Base-by-base conservation (phyloP, 2,888 invertebrate genomes). In the Acleris holmiana region DNA sequence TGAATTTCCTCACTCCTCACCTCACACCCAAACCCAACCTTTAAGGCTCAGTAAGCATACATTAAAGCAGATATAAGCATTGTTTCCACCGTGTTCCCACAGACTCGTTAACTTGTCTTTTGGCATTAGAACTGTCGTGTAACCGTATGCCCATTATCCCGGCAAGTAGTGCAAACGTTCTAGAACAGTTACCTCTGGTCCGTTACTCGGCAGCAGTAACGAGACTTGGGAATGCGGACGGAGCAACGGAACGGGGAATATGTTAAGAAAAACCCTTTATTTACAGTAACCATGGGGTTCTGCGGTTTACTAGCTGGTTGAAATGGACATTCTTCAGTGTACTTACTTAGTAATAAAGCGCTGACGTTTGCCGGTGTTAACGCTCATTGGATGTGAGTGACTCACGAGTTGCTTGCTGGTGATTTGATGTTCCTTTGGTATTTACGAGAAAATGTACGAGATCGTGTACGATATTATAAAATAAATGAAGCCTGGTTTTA, bases 191-290 rank as follows among this genome's bases (percentile, higher is more conserved):
- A 79, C 76, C 75, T 77, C 65, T 67, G 44, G 21, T 80, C 86
- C 85, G 86, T 86, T 86, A 85, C 74, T 64, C 69, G 71, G 72
- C 41, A 15, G 72, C 44, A 44, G 68, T 68, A 62, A 66, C 67
- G 53, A 68, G 66, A 49, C 60, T 50, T 73, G 80, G 82, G 84
- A 83, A 84, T 81, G 82, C 80, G 80, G 79, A 80, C 80, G 73
- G 68, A 50, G 65, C 57, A 73, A 80, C 71, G 76, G 78, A 78
- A 78, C 78, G 54, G 44, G 48, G 62, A 63, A 40, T 49, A 49
- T 41, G 41, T 54, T 41, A 40, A 17, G 25, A 57, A 54, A 55
- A 60, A 60, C 54, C 59, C 50, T 18, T 41, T 35, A 40, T 41
- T 55, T 59, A 49, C 54, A 17, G 44, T 44, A 40, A 40, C 40